A percentile compares a stretch with the other conserved stretches of the same genome.
Conservation (phyloP, 2,888 invertebrate genomes). For the Drosophila austrosaltans region DNA sequence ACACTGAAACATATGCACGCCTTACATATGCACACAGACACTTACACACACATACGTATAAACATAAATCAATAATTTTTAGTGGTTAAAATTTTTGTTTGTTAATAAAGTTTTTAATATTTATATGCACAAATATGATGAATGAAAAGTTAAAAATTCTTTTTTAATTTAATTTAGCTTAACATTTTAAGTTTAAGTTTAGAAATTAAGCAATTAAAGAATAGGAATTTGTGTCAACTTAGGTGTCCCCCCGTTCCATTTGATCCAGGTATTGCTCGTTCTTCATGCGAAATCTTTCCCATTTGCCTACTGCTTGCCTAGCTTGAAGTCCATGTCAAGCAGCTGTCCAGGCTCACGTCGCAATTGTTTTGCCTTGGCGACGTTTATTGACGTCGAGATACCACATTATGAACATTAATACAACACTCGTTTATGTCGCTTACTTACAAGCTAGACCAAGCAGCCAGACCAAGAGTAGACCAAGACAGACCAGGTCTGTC, state of each 20-base stretch:
- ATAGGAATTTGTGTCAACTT: background rate
- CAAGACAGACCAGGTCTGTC: constrained; percentile 11
- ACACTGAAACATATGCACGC: constrained; percentile 31
- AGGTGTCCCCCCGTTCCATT: background rate
- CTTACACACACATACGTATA: constrained; percentile 23
- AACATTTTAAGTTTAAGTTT: constrained; percentile 24
- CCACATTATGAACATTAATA: constrained; percentile 83
- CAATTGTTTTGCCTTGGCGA: constrained; percentile 68
- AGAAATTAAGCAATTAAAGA: constrained; percentile 20
- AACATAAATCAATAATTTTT: constrained; percentile 23
- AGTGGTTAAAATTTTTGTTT: constrained; percentile 32
- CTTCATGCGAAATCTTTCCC: constrained; percentile 12
- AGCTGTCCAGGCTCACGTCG: constrained; percentile 61
- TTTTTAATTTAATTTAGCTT: constrained; percentile 30
- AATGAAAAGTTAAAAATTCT: constrained; percentile 35
- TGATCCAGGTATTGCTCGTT: constrained; percentile 8
- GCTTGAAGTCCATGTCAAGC: constrained; percentile 63
- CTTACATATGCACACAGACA: constrained; percentile 47
- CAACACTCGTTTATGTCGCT: constrained; percentile 83
- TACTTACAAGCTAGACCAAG: constrained; percentile 76
- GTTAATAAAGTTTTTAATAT: constrained; percentile 37
- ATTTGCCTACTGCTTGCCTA: constrained; percentile 8
- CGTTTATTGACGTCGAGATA: constrained; percentile 83
- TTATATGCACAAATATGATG: constrained; percentile 62
- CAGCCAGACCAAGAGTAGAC: constrained; percentile 2